phyloP scores from a whole-genome alignment of 2,888 invertebrate species.

The Quadriops clusia region DNA sequence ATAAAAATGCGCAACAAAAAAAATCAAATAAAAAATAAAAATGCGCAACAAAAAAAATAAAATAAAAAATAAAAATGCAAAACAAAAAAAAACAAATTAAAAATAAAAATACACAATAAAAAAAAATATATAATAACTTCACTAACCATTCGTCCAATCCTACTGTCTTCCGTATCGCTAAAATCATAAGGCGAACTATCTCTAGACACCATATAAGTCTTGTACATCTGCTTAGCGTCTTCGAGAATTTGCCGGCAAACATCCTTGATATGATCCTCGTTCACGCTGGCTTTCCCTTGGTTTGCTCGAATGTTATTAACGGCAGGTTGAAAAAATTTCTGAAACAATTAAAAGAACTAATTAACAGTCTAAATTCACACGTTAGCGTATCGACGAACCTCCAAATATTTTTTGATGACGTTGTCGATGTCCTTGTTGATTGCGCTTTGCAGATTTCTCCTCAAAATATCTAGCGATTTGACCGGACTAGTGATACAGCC shows the following conservation, averaged over 20 bases:
- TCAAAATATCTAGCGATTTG: slow-evolving; percentile 60
- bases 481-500: slow-evolving; percentile 50
- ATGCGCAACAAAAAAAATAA: too few species aligned
- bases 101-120: too few species aligned
- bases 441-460: slow-evolving; percentile 63
- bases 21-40: too few species aligned
- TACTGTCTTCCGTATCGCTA: slow-evolving; percentile 45
- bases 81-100: too few species aligned
- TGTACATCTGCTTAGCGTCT: slow-evolving; percentile 62
- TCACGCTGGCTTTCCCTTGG: slow-evolving; percentile 61
- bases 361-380: slow-evolving; percentile 16
- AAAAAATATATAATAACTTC: too few species aligned
- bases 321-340: slow-evolving; percentile 73
- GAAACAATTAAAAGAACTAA: slow-evolving; percentile 26
- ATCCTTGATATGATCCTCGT: slow-evolving; percentile 61
- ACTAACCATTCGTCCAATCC: slow-evolving; percentile 31
- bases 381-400: slow-evolving; percentile 38
- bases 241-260: slow-evolving; percentile 69
- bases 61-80: too few species aligned
- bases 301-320: slow-evolving; percentile 65
- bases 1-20: too few species aligned
- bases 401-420: slow-evolving; percentile 65
- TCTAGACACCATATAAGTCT: slow-evolving; percentile 38
- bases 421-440: slow-evolving; percentile 69
- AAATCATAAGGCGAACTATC: slow-evolving; percentile 43